Conservation (phyloP, 2,797 vertebrate genomes). For the Emys orbicularis region DNA sequence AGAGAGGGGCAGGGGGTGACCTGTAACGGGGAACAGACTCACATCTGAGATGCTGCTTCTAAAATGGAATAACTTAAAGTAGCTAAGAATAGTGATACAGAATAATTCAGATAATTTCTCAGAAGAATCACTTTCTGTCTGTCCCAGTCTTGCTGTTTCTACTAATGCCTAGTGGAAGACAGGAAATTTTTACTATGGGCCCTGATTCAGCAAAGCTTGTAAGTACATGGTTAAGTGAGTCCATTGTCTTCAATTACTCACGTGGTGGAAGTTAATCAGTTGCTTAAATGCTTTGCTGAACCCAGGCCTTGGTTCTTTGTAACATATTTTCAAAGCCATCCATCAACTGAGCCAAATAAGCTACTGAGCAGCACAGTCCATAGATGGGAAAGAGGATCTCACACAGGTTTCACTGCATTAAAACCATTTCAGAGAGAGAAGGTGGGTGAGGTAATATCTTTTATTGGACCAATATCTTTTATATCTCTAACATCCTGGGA, state of each 20-base stretch:
- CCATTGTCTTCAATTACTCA: constrained; percentile 24
- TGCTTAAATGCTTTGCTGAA: constrained; percentile 16
- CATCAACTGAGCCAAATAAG: neutral
- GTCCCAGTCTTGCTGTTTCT: neutral
- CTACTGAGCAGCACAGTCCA: neutral
- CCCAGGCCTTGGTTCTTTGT: neutral
- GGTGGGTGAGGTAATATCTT: neutral
- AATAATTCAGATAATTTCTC: neutral
- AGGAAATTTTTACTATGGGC: neutral
- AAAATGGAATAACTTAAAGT: constrained; percentile 24
- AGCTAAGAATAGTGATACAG: neutral
- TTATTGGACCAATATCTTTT: neutral
- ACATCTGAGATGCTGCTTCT: neutral
- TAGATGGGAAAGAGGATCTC: rapidly evolving
- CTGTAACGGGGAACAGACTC: constrained; percentile 34
- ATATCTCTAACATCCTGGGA: neutral
- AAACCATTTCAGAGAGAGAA: neutral
- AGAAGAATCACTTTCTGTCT: neutral
- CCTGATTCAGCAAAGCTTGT: neutral
- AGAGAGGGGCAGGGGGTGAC: neutral
- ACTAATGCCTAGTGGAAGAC: neutral
- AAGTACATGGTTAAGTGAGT: neutral
- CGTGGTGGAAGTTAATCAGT: neutral
- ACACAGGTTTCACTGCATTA: neutral
- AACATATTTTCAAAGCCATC: constrained; percentile 36